Evolutionary conservation across 2,888 invertebrate species (phyloP), one percentile per base, ranked within the genome.

Genomic region (Apamea crenata): DNA sequence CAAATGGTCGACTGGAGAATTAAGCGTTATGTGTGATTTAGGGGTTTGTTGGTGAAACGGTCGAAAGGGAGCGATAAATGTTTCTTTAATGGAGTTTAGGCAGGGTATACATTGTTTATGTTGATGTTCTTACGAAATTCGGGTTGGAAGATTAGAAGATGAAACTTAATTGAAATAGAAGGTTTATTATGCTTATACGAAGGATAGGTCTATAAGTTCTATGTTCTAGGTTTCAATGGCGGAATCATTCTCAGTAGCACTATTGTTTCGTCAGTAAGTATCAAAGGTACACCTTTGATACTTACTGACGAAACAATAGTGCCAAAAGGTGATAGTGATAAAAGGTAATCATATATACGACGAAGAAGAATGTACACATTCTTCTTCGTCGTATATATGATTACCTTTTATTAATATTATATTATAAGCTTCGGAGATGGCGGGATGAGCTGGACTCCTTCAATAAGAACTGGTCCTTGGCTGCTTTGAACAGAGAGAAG

Each of bases 11-110:
- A 80, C 81, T 89, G 21, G 88, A 87, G 88, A 89, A 87, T 89
- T 85, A 82, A 74, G 73, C 79, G 83, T 88, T 86, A 86, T 80
- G 83, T 87, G 81, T 90, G 86, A 89, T 89, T 90, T 87, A 88
- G 77, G 78, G 61, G 66, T 72, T 44, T 83, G 86, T 83, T 88
- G 77, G 83, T 80, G 81, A 40, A 87, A 84, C 65, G 87, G 84
- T 59, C 78, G 75, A 84, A 86, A 74, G 86, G 87, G 85, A 87
- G 67, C 85, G 71, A 84, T 85, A 89, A 88, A 86, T 85, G 88
- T 82, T 89, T 85, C 89, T 88, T 89, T 83, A 72, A 87, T 85
- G 84, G 77, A 85, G 80, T 89, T 88, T 80, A 82, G 82, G 78
- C 82, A 72, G 80, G 69, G 77, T 85, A 74, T 80, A 84, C 81